Conservation (phyloP, 2,797 vertebrate genomes). For the Meda fulgida region DNA sequence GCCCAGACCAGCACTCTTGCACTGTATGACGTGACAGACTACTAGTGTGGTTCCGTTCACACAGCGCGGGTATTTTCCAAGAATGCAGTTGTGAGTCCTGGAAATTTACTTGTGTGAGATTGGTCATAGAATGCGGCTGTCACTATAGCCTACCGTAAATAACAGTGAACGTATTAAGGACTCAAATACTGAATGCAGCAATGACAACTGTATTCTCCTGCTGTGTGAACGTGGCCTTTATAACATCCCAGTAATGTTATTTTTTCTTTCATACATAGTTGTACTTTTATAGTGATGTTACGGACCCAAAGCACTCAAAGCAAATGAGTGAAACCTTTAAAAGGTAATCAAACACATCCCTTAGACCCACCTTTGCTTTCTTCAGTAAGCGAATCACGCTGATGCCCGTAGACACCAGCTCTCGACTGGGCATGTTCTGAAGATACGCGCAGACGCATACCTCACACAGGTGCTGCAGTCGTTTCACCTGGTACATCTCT, state of each 20-base stretch:
- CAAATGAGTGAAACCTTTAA: not conserved
- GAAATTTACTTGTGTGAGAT: no score
- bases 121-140: no score
- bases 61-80: no score
- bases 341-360: not conserved
- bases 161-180: not conserved
- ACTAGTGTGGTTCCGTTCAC: no score
- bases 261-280: not conserved
- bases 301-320: not conserved
- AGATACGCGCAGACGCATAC: constrained; percentile 94
- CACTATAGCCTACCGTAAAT: no score
- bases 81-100: no score
- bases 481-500: constrained; percentile 97
- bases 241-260: not conserved
- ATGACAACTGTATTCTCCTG: not conserved
- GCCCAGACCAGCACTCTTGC: no score
- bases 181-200: not conserved
- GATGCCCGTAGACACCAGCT: constrained; percentile 90
- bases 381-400: constrained; percentile 90
- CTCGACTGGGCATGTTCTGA: constrained; percentile 96
- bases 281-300: not conserved
- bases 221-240: not conserved
- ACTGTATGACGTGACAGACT: no score
- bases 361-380: constrained; percentile 86
- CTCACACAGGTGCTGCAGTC: constrained; percentile 96